phyloP scores from a whole-genome alignment of 2,797 vertebrate genomes.

The Macropodus opercularis region DNA sequence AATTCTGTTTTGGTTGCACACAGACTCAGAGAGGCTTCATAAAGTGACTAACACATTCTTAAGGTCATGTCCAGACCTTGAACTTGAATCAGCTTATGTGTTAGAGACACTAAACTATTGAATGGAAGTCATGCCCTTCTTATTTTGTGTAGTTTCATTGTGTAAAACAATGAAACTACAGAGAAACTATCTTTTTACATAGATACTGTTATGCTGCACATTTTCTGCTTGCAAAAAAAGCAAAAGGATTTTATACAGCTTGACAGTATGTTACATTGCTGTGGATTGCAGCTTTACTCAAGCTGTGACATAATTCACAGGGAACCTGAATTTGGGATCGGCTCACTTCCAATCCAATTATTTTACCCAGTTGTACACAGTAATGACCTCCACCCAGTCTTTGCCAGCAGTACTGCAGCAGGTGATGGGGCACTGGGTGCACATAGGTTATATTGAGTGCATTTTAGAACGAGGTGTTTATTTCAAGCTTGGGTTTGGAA shows the following conservation, averaged over 20 bases:
- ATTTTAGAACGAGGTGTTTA: not conserved
- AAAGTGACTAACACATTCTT: not conserved
- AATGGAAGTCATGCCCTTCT: not conserved
- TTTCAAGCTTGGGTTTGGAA: not conserved
- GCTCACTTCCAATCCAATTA: slow-evolving; percentile 53
- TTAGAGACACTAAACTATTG: not conserved
- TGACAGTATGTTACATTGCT: no score
- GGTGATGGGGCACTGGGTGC: not conserved
- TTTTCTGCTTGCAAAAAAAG: no score
- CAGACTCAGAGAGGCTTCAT: slow-evolving; percentile 2
- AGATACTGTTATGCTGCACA: no score
- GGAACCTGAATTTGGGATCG: slow-evolving; percentile 25
- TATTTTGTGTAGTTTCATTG: no score
- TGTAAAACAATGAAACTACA: no score
- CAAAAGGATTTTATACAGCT: no score
- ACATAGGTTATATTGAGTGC: no score
- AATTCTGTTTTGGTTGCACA: slow-evolving; percentile 12
- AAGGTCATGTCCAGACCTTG: slow-evolving; percentile 6
- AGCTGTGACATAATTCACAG: slow-evolving; percentile 43
- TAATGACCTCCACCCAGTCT: slow-evolving; percentile 1
- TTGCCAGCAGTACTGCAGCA: not conserved
- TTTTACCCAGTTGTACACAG: slow-evolving; percentile 16
- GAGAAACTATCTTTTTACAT: no score
- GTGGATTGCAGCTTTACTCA: slow-evolving; percentile 35
- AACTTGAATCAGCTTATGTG: not conserved